Conservation (phyloP, 2,888 invertebrate species). For the Epistrophella euchroma region DNA sequence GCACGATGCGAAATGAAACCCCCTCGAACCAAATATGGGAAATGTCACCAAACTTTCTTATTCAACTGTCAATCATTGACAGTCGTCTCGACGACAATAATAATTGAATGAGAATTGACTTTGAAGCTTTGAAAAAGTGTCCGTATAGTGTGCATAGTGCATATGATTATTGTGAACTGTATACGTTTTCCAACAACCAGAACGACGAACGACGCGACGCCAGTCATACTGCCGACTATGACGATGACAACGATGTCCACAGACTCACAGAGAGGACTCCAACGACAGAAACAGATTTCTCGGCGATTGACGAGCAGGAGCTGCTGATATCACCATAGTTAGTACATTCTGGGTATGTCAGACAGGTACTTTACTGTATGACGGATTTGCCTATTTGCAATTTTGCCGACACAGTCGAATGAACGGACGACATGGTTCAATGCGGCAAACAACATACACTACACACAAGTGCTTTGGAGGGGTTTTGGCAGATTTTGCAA, state of each 20-base stretch:
- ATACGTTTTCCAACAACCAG: conserved; percentile 22
- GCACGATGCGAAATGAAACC: conserved; percentile 25
- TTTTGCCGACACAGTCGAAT: conserved; percentile 40
- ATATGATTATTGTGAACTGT: conserved; percentile 69
- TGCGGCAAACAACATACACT: background rate
- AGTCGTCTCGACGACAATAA: conserved; percentile 73
- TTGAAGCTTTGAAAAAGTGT: conserved; percentile 60
- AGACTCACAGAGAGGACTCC: background rate
- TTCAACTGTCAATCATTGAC: conserved; percentile 76
- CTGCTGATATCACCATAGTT: conserved; percentile 65
- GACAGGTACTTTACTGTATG: conserved; percentile 74
- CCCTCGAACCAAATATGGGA: conserved; percentile 68
- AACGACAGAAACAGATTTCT: conserved; percentile 57
- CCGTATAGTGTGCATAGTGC: conserved; percentile 54
- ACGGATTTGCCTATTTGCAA: conserved; percentile 76
- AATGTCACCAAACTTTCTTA: conserved; percentile 75
- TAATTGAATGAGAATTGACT: conserved; percentile 74
- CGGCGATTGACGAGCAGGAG: conserved; percentile 65
- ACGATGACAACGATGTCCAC: conserved; percentile 4
- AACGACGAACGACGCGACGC: conserved; percentile 18
- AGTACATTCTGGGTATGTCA: conserved; percentile 75
- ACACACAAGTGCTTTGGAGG: conserved; percentile 1
- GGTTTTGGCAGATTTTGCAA: conserved; percentile 20
- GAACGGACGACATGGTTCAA: conserved; percentile 10
- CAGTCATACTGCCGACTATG: conserved; percentile 29